These are phyloP conservation scores for Todiramphus chloris DNA, from an alignment of 2,113 vertebrate genomes.

Conservation along the genomic window DNA sequence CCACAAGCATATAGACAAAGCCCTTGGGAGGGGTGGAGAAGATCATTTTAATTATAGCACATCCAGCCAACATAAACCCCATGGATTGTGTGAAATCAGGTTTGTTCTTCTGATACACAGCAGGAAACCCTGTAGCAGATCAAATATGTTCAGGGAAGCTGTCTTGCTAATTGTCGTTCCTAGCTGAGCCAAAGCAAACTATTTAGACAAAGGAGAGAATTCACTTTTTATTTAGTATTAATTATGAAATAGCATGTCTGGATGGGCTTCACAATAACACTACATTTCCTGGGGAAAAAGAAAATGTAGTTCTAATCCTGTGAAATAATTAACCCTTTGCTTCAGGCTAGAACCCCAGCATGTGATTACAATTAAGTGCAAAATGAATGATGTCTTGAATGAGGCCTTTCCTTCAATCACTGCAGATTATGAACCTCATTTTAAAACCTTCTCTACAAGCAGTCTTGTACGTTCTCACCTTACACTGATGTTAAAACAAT, in stretches of 20 bases:
- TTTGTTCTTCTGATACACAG: slow-evolving; percentile 4
- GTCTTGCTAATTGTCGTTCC: slow-evolving; percentile 59
- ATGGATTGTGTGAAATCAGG: slow-evolving; percentile 3
- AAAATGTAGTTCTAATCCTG: background rate
- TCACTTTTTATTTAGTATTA: slow-evolving; percentile 58
- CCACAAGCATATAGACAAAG: background rate
- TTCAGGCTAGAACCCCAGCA: background rate
- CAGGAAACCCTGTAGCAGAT: slow-evolving; percentile 50
- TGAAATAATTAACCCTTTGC: slow-evolving; percentile 6
- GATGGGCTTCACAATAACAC: background rate
- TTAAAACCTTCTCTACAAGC: background rate
- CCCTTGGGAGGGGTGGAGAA: background rate
- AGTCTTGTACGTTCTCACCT: background rate
- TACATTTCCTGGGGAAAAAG: background rate
- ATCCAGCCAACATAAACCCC: slow-evolving; percentile 10
- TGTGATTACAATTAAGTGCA: background rate
- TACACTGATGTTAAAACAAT: background rate
- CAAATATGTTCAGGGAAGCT: slow-evolving; percentile 21
- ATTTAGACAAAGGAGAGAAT: slow-evolving; percentile 37
- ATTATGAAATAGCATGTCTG: slow-evolving; percentile 41
- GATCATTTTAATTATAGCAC: slow-evolving; percentile 14
- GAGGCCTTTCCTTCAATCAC: background rate
- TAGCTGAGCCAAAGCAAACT: slow-evolving; percentile 41
- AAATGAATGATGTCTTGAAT: background rate
- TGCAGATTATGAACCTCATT: background rate